These are phyloP conservation scores for Tyto alba DNA, from an alignment of 2,113 vertebrate genomes.

Conservation along the genomic window DNA sequence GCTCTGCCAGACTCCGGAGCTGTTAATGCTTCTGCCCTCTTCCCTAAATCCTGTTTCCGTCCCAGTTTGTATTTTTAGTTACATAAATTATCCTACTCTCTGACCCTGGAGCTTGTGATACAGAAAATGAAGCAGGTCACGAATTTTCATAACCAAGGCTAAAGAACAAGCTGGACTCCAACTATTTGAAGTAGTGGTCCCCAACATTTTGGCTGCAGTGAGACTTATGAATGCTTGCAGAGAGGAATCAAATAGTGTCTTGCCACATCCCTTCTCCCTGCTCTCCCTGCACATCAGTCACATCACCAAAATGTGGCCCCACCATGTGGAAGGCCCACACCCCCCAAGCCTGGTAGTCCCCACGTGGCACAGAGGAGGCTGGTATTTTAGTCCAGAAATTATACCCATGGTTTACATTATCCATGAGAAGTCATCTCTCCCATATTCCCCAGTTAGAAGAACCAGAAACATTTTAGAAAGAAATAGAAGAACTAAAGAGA, in stretches of 20 bases:
- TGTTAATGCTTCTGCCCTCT: neutral
- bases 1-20: neutral
- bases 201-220: neutral
- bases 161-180: neutral
- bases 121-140: neutral
- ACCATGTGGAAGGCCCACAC: neutral
- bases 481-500: neutral
- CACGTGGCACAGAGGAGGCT: rapidly evolving
- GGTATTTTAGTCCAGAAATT: neutral
- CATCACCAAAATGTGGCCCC: neutral
- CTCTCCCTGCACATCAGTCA: neutral
- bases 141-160: neutral
- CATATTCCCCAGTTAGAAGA: neutral
- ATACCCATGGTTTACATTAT: neutral
- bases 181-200: neutral
- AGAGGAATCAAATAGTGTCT: neutral
- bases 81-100: neutral
- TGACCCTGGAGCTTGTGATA: neutral
- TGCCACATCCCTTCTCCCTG: neutral
- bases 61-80: conserved; percentile 20
- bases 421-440: neutral
- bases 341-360: neutral
- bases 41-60: conserved; percentile 1
- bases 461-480: neutral
- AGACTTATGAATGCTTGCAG: neutral